These are phyloP conservation scores for Aegithalos caudatus DNA, from an alignment of 2,113 vertebrate genomes.

Conservation along the genomic window DNA sequence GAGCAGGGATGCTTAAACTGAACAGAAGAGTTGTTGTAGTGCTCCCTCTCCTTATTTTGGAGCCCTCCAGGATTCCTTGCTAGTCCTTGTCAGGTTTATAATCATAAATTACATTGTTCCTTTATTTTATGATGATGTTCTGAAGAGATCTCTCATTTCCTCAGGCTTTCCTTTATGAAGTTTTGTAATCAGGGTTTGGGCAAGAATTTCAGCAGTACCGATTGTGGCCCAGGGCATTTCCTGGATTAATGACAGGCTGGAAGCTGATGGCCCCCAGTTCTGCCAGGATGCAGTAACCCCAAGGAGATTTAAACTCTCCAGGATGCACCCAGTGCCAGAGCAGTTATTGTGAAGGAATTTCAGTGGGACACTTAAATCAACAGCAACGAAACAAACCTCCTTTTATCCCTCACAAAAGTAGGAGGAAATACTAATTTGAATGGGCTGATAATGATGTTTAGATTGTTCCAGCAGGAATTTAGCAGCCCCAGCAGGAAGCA, in stretches of 20 bases:
- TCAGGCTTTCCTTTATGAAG: not conserved
- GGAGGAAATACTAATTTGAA: not conserved
- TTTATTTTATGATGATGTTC: not conserved
- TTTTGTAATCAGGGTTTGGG: not conserved
- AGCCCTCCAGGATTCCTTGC: not conserved
- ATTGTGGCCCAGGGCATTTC: not conserved
- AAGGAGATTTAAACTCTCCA: not conserved
- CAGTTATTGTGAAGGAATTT: not conserved
- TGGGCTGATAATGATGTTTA: not conserved
- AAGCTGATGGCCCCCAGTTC: not conserved
- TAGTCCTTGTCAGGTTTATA: not conserved
- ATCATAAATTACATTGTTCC: not conserved
- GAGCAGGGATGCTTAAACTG: not conserved
- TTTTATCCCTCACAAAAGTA: not conserved
- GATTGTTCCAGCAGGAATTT: not conserved
- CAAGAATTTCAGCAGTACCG: not conserved
- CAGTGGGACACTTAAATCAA: not conserved
- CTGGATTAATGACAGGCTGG: conserved; percentile 10
- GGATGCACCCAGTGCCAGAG: not conserved
- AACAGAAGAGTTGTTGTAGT: not conserved
- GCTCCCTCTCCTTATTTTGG: not conserved
- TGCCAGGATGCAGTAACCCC: not conserved
- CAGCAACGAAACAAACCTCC: not conserved
- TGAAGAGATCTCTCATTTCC: conserved; percentile 24
- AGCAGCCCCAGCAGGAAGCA: not conserved